Conservation (phyloP, 2,888 invertebrate species). For the Abscondita cerata region DNA sequence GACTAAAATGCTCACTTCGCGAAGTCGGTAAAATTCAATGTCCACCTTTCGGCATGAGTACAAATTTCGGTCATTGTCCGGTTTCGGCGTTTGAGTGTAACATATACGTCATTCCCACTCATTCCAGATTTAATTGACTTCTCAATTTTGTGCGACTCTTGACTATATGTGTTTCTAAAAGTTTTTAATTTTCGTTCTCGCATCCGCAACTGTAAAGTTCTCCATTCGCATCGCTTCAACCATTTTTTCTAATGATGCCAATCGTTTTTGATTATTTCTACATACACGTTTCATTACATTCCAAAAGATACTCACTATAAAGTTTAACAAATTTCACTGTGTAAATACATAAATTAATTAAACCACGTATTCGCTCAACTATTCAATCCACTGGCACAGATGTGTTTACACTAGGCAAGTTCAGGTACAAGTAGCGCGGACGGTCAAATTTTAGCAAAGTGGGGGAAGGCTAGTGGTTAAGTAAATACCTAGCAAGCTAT, state of each 20-base stretch:
- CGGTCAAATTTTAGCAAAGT: neutral
- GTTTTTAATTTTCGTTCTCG: slow-evolving; percentile 1
- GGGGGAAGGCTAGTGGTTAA: neutral
- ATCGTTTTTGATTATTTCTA: too few species aligned
- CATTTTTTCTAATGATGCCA: slow-evolving; percentile 1
- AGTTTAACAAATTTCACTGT: neutral
- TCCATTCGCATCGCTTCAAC: slow-evolving; percentile 2
- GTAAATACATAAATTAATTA: neutral
- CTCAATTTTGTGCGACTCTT: slow-evolving; percentile 4
- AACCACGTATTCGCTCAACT: neutral
- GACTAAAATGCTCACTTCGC: too few species aligned
- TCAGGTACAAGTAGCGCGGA: neutral
- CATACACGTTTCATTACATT: too few species aligned
- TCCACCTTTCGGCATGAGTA: too few species aligned
- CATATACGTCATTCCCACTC: neutral
- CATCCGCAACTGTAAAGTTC: neutral
- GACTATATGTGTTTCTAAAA: slow-evolving; percentile 5
- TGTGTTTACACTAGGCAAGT: neutral
- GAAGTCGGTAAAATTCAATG: too few species aligned
- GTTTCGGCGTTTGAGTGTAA: too few species aligned
- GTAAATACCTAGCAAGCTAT: too few species aligned
- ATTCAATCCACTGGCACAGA: slow-evolving; percentile 6
- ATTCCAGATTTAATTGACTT: neutral
- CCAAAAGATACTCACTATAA: neutral
- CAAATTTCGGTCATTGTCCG: too few species aligned